A percentile compares a stretch with the other conserved stretches of the same genome.
phyloP scores from a whole-genome alignment of 2,888 invertebrate species.

The Ormyrus labotus region DNA sequence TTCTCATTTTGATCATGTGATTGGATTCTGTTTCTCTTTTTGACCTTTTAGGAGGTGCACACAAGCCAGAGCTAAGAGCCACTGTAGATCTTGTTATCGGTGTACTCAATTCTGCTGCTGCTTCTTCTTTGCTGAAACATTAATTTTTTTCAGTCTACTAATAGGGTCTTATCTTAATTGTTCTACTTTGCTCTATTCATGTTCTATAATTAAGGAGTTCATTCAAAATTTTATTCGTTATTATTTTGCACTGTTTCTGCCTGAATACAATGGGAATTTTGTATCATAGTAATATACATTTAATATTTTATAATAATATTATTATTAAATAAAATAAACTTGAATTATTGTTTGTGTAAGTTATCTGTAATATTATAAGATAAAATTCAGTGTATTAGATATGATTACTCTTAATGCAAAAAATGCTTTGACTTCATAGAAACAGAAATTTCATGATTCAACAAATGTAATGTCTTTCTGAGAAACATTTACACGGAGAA shows the following conservation, averaged over 20 bases:
- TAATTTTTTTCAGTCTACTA: conserved; percentile 21
- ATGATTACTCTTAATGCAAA: conserved; percentile 6
- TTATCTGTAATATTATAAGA: too few species aligned
- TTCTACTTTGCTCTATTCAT: background rate
- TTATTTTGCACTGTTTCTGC: too few species aligned
- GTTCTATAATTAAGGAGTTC: too few species aligned
- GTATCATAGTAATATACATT: too few species aligned
- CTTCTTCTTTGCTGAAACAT: conserved; percentile 34
- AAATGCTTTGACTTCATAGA: conserved; percentile 5
- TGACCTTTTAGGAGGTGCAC: background rate
- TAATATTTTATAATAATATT: too few species aligned
- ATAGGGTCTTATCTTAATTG: conserved; percentile 17
- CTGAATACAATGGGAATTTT: too few species aligned
- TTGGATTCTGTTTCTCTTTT: background rate
- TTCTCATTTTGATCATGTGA: background rate
- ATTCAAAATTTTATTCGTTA: too few species aligned
- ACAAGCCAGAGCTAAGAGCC: background rate
- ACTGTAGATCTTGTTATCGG: conserved; percentile 41
- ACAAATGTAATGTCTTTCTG: background rate
- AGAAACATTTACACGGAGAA: too few species aligned
- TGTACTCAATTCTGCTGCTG: conserved; percentile 27
- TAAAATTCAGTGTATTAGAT: background rate
- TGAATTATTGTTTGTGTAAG: too few species aligned
- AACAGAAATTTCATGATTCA: conserved; percentile 10
- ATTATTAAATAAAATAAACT: too few species aligned